Percentiles rank a stretch among this genome's conserved stretches.
phyloP scores from a whole-genome alignment of 2,113 vertebrate species.

The Megalops atlanticus region DNA sequence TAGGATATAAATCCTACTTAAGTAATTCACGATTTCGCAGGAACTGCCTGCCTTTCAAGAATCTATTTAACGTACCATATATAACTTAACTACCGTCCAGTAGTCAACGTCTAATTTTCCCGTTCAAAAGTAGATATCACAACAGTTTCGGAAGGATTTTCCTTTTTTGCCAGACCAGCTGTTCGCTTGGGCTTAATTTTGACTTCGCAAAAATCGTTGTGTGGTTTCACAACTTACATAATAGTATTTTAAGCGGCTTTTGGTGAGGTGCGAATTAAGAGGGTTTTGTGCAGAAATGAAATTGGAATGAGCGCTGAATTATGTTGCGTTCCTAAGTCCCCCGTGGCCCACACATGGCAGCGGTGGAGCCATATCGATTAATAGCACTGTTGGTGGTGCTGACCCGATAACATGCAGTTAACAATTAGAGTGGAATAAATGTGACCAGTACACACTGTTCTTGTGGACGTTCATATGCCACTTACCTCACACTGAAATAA shows the following conservation, averaged over 20 bases:
- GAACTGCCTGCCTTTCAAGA: neutral
- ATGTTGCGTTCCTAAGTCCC: neutral
- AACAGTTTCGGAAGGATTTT: neutral
- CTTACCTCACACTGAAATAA: neutral
- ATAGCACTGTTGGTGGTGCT: neutral
- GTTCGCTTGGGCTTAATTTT: neutral
- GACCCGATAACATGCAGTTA: neutral
- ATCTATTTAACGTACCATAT: neutral
- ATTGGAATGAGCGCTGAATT: neutral
- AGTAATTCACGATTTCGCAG: neutral
- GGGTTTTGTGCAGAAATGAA: neutral
- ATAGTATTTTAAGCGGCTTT: neutral
- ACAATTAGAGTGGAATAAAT: too few relatives aligned
- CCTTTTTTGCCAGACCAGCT: neutral
- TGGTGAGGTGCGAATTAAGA: slow-evolving; percentile 2
- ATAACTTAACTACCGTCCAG: neutral
- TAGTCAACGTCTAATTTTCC: neutral
- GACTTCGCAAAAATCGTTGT: neutral
- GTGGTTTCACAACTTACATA: neutral
- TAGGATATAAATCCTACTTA: neutral
- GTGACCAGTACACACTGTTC: too few relatives aligned
- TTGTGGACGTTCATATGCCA: too few relatives aligned
- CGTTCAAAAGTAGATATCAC: neutral
- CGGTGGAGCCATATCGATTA: neutral
- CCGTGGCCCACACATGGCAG: neutral